These are phyloP conservation scores for Ypsolopha sequella DNA, from an alignment of 2,888 invertebrate genomes.

Conservation along the genomic window DNA sequence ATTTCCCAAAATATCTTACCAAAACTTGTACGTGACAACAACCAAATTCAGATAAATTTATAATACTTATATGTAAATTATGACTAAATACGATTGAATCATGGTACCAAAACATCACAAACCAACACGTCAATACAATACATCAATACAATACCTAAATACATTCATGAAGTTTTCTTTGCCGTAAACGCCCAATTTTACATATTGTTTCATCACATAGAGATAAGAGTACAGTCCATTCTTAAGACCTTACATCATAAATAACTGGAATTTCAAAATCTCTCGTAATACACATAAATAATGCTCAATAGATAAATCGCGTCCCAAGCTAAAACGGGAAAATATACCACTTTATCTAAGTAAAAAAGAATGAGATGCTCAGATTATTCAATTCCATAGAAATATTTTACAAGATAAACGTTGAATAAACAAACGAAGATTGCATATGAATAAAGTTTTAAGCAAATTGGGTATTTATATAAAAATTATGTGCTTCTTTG, in stretches of 20 bases:
- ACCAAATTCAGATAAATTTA: too few relatives aligned
- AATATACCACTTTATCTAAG: background rate
- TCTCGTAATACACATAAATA: background rate
- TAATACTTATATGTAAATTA: too few relatives aligned
- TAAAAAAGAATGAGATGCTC: background rate
- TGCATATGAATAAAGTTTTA: conserved; percentile 35
- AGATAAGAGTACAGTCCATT: background rate
- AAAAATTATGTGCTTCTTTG: conserved; percentile 41
- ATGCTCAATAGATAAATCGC: conserved; percentile 3
- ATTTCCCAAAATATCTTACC: too few relatives aligned
- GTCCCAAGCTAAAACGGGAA: background rate
- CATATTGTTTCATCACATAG: too few relatives aligned
- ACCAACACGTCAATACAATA: too few relatives aligned
- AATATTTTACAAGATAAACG: conserved; percentile 40
- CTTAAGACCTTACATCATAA: background rate
- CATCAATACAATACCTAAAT: too few relatives aligned
- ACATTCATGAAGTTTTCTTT: too few relatives aligned
- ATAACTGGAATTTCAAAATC: conserved; percentile 10
- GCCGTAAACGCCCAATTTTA: too few relatives aligned
- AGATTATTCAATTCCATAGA: background rate
- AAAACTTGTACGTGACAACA: too few relatives aligned
- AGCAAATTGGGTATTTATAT: conserved; percentile 52
- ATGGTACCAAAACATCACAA: too few relatives aligned
- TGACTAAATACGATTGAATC: too few relatives aligned
- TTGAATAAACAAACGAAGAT: conserved; percentile 39